Evolutionary conservation across 2,113 vertebrate species (phyloP), one percentile per base, ranked within the genome.

Genomic region (Lagenorhynchus albirostris): DNA sequence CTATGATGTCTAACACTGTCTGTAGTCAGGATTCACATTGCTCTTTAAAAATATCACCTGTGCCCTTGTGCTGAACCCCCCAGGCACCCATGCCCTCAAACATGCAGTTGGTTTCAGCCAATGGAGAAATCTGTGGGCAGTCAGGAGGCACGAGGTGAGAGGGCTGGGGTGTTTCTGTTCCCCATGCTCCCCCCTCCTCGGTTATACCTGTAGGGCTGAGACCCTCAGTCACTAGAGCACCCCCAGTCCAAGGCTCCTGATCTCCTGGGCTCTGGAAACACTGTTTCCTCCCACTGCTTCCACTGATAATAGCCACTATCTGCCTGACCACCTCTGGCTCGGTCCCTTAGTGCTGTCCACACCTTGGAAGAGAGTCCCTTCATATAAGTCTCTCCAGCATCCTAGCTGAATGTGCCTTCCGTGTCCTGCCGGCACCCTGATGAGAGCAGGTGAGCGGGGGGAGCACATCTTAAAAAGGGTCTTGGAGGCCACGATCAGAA

Each of bases 131-230:
- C 10, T 18, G 25, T 8, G 9, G 10, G 62, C 36, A 23, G 5
- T 6, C 50, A 81, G 31, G 31, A 53, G 31, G 9, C 25, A 12
- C 0, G 21, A 83, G n/a, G 44, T 38, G 10, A 36, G 5, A 47
- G 11, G n/a, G 12, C 62, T 31, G 26, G 10, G 44, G 4, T 3
- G 31, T 12, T 26, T n/a, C 55, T 44, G 4, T 4, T 74, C 1
- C 67, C 44, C 2, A 2, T 0, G 4, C 2, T 3, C 31, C 33
- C 50, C 7, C 0, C 2, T 33, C 44, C 68, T 88, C 8, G 5
- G 12, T 29, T 33, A 31, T 6, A 12, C 3, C 6, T 1, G 1
- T 8, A 44, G 9, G 8, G 8, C 25, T 44, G 10, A 68, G 14
- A 14, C 5, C 25, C 44, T 84, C n/a, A 31, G n/a, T 60, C 36